Evolutionary conservation across 2,888 invertebrate species (phyloP), one percentile per base, ranked within the genome.

Genomic region (Lithophane ornitopus): DNA sequence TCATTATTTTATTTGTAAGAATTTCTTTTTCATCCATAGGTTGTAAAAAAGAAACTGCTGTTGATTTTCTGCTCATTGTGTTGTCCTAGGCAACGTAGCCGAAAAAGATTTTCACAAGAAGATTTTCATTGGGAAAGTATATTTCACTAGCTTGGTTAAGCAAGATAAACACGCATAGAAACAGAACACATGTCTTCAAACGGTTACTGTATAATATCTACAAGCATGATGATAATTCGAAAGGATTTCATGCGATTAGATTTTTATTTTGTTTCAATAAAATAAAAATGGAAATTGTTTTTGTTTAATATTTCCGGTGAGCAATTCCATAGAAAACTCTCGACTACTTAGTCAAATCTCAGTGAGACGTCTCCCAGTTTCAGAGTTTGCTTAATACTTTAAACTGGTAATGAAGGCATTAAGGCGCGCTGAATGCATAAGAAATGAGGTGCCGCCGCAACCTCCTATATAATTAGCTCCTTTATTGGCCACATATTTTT

Each of bases 371-470:
- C 91, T 93, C 90, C 89, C 90, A 91, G 91, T 90, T 92, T 90
- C 91, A 85, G 94, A 95, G 95, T 95, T 95, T 94, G 93, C 94
- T 94, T 95, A 95, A 95, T 95, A 95, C 96, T 96, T 96, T 95
- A 95, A 96, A 96, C 95, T 95, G 94, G 93, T 95, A 95, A 96
- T 95, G 95, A 96, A 95, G 94, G 94, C 93, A 95, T 95, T 95
- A 95, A 94, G 92, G 93, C 94, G 93, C 94, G 93, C 94, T 93
- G 95, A 95, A 95, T 96, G 96, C 95, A 96, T 96, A 94, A 95
- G 89, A 88, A 94, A 95, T 95, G 94, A 95, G 94, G 88, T 90
- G 88, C 91, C 87, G 88, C 93, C 93, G 89, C 94, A 90, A 91
- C 89, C 91, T 89, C 84, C 91, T 91, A 93, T 94, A 93, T 94